Evolutionary conservation across 1,140 invertebrate species (phyloP).

Genomic region (Condylostylus longicornis): DNA sequence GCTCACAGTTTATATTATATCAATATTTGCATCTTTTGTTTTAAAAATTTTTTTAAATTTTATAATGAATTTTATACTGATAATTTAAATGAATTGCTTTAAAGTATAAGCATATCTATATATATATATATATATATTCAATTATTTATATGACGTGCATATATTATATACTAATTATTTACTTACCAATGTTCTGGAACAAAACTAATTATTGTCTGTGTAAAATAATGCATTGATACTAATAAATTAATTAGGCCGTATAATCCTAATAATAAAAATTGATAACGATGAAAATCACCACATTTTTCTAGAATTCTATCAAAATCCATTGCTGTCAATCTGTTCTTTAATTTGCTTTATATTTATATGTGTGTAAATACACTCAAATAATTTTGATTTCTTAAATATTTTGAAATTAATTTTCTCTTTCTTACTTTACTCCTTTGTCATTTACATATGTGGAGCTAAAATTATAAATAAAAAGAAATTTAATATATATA

Average conservation of each 20-base stretch:
- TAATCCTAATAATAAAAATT: slow-evolving; percentile 40
- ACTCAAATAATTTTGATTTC: background rate
- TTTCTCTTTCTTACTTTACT: no score
- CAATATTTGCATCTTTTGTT: background rate
- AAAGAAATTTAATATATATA: no score
- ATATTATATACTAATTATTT: no score
- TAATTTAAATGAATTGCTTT: no score
- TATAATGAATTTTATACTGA: no score
- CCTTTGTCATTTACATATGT: no score
- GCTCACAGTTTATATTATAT: no score
- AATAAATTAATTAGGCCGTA: slow-evolving; percentile 40
- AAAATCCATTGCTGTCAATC: slow-evolving; percentile 32
- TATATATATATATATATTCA: no score
- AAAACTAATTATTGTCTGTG: slow-evolving; percentile 40
- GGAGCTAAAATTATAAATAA: no score
- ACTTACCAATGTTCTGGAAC: slow-evolving; percentile 34
- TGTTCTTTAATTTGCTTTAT: background rate
- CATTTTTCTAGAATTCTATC: slow-evolving; percentile 42
- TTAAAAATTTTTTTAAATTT: background rate
- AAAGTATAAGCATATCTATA: no score
- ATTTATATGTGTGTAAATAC: background rate
- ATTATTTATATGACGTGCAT: no score
- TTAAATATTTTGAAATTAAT: no score
- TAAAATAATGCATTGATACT: slow-evolving; percentile 41
- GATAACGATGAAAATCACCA: slow-evolving; percentile 46